These are phyloP conservation scores for Babyrousa celebensis DNA, from an alignment of 2,797 vertebrate species.

Conservation along the genomic window DNA sequence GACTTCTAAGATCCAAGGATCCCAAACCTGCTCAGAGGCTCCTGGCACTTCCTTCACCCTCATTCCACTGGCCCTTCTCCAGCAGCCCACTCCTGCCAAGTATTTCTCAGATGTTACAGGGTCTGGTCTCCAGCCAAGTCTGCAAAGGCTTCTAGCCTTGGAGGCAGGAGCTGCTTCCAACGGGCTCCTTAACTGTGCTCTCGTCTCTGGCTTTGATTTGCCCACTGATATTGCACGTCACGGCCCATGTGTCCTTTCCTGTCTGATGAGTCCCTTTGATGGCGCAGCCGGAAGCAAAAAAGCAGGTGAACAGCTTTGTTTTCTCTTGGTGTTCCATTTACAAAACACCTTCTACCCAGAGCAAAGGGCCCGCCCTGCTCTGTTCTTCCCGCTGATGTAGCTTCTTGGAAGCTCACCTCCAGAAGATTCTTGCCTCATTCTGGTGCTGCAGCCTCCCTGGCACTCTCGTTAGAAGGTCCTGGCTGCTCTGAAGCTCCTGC, in stretches of 20 bases:
- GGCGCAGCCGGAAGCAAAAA: not conserved
- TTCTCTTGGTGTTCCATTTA: not conserved
- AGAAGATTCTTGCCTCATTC: not conserved
- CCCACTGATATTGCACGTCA: too few relatives aligned
- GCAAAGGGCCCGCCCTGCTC: not conserved
- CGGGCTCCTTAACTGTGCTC: accelerated
- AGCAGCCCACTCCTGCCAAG: accelerated
- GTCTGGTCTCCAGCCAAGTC: too few relatives aligned
- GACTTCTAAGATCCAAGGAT: accelerated
- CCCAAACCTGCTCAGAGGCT: not conserved
- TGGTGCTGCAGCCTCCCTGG: not conserved
- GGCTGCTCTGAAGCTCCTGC: not conserved
- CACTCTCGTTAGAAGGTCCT: not conserved
- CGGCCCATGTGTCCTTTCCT: not conserved
- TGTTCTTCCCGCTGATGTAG: not conserved
- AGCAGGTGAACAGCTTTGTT: not conserved
- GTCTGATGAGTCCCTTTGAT: constrained; percentile 24
- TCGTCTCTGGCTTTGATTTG: not conserved
- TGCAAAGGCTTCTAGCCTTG: not conserved
- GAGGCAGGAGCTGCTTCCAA: accelerated
- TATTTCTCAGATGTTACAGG: not conserved
- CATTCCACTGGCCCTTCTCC: not conserved
- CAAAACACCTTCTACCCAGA: not conserved
- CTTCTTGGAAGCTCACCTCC: not conserved
- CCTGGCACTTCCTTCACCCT: accelerated